Evolutionary conservation across 64 coral and sea anemone genomes (phyloP), one percentile per base, ranked within the genome.

Genomic region (Montipora efflorescens): DNA sequence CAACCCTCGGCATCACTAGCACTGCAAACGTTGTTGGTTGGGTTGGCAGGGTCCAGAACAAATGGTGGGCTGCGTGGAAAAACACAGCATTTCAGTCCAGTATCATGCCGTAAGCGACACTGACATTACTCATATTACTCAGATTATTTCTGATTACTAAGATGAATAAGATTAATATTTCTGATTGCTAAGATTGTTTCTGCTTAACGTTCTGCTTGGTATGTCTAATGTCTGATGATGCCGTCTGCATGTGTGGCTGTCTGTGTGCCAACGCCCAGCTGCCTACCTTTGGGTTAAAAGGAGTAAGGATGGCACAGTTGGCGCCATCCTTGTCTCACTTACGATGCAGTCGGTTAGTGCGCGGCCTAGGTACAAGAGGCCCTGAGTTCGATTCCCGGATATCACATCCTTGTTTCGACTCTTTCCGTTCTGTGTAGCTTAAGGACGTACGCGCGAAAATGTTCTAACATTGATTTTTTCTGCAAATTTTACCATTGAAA

Each of bases 11-110:
- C 2, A 8, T 91, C 89, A 57, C 47, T 80, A 59, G 87, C 87
- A 28, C 79, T 77, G 49, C 87, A 90, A 18, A 90, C 66, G 4
- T 94, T 94, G 47, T 94, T 94, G 47, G 78, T 84, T 49, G 93
- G 93, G 70, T 94, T 94, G 5, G 93, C 87, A 64, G 87, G 93
- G 72, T 94, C 93, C 79, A 94, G n/a, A 50, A 94, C 68, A 19
- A 90, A 68, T 13, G 89, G 89, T 23, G 0, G 11, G 3, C 89
- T 91, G 89, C 74, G 52, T 80, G 44, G 12, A 45, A 28, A 47
- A 78, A 68, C 64, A 68, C 64, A 68, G 10, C 64, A 68, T 68
- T 68, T 68, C 0, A 68, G 64, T 68, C 64, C 64, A 68, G 64
- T 68, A 20, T 68, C 64, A 68, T 68, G 64, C 64, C 16, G 64